Evolutionary conservation across 2,113 vertebrate genomes (phyloP).

Genomic region (Donacobius atricapilla): DNA sequence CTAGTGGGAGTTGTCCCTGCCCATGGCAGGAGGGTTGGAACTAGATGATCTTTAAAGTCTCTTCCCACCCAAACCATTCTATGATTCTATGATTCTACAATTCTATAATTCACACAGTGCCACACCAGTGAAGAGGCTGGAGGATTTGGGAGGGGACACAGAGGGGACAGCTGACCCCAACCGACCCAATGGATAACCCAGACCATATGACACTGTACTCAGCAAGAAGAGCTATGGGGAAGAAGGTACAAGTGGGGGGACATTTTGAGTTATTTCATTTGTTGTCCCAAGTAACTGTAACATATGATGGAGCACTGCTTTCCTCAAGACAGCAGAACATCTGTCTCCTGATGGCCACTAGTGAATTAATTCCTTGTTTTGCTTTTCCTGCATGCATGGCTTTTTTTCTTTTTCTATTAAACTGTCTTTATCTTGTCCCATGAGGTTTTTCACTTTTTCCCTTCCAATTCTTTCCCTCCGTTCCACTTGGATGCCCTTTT

Average conservation of each 20-base stretch:
- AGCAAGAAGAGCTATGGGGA: not conserved
- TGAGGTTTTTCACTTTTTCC: not conserved
- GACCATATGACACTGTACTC: not conserved
- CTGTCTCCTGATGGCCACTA: not conserved
- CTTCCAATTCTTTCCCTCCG: not conserved
- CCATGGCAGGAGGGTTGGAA: not conserved
- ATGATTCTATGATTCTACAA: not conserved
- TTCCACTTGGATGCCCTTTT: not conserved
- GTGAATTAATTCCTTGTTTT: not conserved
- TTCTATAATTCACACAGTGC: not conserved
- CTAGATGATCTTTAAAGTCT: not conserved
- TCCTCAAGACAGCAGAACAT: not conserved
- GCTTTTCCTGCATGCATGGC: fast-evolving
- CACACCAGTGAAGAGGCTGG: not conserved
- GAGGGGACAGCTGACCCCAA: not conserved
- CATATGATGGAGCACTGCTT: not conserved
- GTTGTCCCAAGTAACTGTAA: not conserved
- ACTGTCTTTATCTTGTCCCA: not conserved
- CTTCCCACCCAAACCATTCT: not conserved
- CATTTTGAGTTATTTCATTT: fast-evolving
- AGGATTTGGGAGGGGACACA: not conserved
- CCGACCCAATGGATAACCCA: not conserved
- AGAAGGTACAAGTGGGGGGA: not conserved
- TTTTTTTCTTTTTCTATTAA: not conserved
- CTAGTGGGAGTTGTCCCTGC: not conserved